Conservation (phyloP, 2,888 invertebrate genomes). For the Lepetodrilus schrolli region DNA sequence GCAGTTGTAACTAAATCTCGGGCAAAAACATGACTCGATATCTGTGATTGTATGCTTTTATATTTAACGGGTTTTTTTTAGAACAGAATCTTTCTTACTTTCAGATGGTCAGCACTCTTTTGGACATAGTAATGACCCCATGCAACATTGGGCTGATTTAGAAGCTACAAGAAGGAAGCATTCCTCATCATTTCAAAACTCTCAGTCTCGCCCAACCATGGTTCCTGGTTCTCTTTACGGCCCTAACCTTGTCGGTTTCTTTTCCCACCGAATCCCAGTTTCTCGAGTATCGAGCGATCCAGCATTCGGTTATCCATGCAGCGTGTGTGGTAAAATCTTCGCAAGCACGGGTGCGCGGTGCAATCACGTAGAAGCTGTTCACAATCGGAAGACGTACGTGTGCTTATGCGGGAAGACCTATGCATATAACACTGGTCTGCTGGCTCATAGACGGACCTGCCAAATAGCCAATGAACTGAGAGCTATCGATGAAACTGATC, state of each 20-base stretch:
- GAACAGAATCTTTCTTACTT: neutral
- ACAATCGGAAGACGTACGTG: neutral
- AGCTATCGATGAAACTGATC: too few species aligned
- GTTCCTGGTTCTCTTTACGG: neutral
- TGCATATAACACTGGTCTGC: neutral
- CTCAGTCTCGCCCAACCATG: too few species aligned
- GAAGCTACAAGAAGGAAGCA: neutral
- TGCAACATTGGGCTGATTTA: neutral
- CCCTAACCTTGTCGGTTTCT: neutral
- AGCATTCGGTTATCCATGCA: neutral
- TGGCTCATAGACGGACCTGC: neutral
- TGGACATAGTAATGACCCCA: neutral
- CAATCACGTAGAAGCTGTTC: constrained; percentile 1
- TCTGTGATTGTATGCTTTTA: too few species aligned
- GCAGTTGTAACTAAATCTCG: too few species aligned
- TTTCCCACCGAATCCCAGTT: neutral
- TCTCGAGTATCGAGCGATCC: neutral
- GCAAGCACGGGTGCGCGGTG: neutral
- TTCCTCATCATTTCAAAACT: neutral
- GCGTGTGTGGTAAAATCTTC: constrained; percentile 7
- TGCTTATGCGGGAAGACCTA: constrained; percentile 3
- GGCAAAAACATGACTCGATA: too few species aligned
- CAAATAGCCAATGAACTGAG: too few species aligned
- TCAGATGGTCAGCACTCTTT: neutral
- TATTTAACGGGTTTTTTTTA: too few species aligned